Base-by-base conservation (phyloP, 2,888 invertebrate species). In the Aphrophora alni region DNA sequence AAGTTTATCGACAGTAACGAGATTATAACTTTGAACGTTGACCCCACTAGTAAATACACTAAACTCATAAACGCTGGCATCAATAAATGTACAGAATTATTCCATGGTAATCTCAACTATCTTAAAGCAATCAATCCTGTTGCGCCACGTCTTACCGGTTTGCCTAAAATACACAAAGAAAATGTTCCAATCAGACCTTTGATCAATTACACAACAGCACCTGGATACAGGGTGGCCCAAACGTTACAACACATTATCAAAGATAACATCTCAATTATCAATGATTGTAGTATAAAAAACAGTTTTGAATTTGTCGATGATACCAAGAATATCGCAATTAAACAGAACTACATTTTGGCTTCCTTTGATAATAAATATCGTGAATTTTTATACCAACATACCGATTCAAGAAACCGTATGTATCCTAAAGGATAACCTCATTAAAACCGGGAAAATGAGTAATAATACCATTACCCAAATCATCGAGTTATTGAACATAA, bases 301-400 rank as follows among this genome's bases (percentile, higher is more conserved):
- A 38, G 38, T 24, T 17, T 25, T 24, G 76, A 76, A 24, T 76
- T 76, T 76, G 27, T 68, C 10, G 24, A 59, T 25, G 28, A 74
- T 14, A 74, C 74, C 25, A 74, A 74, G 2, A 10, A 74, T 74
- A 14, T 74, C 27, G n/a, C n/a, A 21, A 27, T 75, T n/a, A n/a
- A 24, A 38, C 38, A 76, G 12, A 17, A 38, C n/a, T 10, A n/a
- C 59, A 76, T 76, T n/a, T 21, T 76, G 59, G 76, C 44, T 17
- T 76, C 76, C n/a, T 76, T 76, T 51, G 76, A 76, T 51, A n/a
- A n/a, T n/a, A n/a, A n/a, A n/a, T n/a, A 44, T 76, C 4, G 26
- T 44, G 26, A 76, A 76, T 51, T 3, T 76, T 4, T 76, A 38
- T 24, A 76, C 76, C 38, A 76, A 76, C 38, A 44, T 76, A n/a